Evolutionary conservation across 2,797 vertebrate genomes (phyloP), one percentile per base, ranked within the genome.

Genomic region (Dryobates pubescens): DNA sequence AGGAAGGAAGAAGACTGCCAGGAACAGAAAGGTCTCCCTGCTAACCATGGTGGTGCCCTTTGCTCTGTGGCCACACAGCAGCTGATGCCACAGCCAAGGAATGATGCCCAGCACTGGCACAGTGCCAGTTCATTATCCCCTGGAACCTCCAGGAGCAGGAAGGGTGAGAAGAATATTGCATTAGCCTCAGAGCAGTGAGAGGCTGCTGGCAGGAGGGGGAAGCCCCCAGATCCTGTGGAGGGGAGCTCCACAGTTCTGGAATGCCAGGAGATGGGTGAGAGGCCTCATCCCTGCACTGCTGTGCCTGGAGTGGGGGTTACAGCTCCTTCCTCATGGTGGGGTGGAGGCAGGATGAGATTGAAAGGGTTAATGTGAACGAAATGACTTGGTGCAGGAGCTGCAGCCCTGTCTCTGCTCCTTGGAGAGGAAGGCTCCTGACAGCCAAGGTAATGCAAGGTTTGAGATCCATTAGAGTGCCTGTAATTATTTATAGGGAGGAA

Each of bases 401-500:
- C 54, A 74, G 88, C 30, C 29, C 62, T 63, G 38, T 10, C 61
- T 82, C 61, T 63, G 43, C 71, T 92, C 54, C 90, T 82, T 19
- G 68, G 67, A 57, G 93, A 89, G 32, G 78, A 65, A 73, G 64
- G 65, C 70, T 94, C 69, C 82, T 91, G 86, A 93, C 91, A 96
- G 92, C 84, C 65, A 90, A 96, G 95, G 93, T 94, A 89, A 69
- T 49, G 73, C 62, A 68, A 91, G 90, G 70, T 86, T 84, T 56
- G 93, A 95, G 91, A 96, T 92, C 93, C 95, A 95, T 96, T 96
- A 96, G 93, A 86, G 73, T 1, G 87, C 82, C 95, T 96, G 95
- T 94, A 95, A 96, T 96, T 96, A 96, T 97, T 97, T 95, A 96
- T 95, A 92, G 93, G 86, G 74, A 91, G 30, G 30, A 54, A 73